phyloP scores from a whole-genome alignment of 2,888 invertebrate genomes.

The Amphipoea oculea region DNA sequence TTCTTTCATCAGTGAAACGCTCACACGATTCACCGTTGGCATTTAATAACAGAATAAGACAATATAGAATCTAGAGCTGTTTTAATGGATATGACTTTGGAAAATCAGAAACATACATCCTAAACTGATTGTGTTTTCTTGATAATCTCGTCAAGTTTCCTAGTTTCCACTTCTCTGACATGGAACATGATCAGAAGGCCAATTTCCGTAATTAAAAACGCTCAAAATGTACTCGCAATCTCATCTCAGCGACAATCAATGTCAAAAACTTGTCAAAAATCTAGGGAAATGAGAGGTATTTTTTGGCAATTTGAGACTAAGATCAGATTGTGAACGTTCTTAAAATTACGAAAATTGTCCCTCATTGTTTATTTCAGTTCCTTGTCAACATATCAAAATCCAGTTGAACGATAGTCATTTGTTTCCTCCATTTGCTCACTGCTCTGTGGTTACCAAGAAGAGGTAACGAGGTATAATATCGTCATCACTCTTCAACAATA shows the following conservation, averaged over 20 bases:
- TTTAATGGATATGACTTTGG: not conserved
- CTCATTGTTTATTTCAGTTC: not conserved
- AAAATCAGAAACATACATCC: not conserved
- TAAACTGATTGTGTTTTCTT: not conserved
- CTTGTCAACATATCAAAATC: not conserved
- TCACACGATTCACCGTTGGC: not conserved
- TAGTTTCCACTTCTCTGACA: not conserved
- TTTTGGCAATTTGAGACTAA: too few relatives aligned
- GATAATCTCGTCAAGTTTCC: not conserved
- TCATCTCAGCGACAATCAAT: too few relatives aligned
- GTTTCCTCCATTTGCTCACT: not conserved
- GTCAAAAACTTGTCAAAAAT: too few relatives aligned
- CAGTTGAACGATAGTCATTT: not conserved
- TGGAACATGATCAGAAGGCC: too few relatives aligned
- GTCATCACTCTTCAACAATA: slow-evolving; percentile 68
- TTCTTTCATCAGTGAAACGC: not conserved
- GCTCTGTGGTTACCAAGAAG: slow-evolving; percentile 19
- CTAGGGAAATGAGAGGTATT: too few relatives aligned
- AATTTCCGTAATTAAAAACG: too few relatives aligned
- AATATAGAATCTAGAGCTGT: not conserved
- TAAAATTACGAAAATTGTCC: too few relatives aligned
- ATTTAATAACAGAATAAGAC: not conserved
- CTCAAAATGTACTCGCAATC: too few relatives aligned
- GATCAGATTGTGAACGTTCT: too few relatives aligned
- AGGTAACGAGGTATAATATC: slow-evolving; percentile 56